Evolutionary conservation across 2,113 vertebrate species (phyloP).

Genomic region (Axis porcinus): DNA sequence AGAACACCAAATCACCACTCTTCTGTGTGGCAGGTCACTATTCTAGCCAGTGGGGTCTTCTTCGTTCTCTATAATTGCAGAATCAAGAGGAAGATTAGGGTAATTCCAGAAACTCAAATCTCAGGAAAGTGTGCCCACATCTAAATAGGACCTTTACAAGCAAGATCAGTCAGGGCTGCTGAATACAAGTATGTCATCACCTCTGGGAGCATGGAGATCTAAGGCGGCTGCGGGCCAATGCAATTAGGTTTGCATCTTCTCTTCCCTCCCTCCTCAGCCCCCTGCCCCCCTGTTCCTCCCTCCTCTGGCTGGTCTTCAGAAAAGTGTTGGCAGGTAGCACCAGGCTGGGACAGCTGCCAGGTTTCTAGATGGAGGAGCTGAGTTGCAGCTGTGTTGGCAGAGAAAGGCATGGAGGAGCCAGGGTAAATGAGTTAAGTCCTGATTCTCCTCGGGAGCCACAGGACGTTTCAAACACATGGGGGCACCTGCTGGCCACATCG

Average conservation of each 20-base stretch:
- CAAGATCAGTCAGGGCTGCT: not conserved
- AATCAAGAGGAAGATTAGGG: not conserved
- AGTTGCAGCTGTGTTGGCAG: conserved; percentile 57
- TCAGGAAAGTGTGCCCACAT: not conserved
- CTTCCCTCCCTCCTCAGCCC: not conserved
- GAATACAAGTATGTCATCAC: not conserved
- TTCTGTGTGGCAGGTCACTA: not conserved
- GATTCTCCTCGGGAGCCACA: not conserved
- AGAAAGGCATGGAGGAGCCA: not conserved
- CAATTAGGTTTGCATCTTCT: not conserved
- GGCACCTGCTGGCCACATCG: not conserved
- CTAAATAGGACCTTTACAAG: not conserved
- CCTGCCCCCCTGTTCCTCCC: not conserved
- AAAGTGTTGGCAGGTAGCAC: conserved; percentile 54
- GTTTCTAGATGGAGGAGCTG: conserved; percentile 14
- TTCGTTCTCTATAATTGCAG: not conserved
- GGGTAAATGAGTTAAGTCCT: conserved; percentile 34
- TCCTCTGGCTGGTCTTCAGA: conserved; percentile 40
- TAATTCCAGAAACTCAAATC: not conserved
- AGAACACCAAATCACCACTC: not conserved
- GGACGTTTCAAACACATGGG: not conserved
- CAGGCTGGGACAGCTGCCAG: conserved; percentile 48
- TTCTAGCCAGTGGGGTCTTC: not conserved
- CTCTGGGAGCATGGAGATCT: not conserved
- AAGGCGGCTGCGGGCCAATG: not conserved